Base-by-base conservation (phyloP, 2,797 vertebrate species). In the Zenarchopterus dispar region DNA sequence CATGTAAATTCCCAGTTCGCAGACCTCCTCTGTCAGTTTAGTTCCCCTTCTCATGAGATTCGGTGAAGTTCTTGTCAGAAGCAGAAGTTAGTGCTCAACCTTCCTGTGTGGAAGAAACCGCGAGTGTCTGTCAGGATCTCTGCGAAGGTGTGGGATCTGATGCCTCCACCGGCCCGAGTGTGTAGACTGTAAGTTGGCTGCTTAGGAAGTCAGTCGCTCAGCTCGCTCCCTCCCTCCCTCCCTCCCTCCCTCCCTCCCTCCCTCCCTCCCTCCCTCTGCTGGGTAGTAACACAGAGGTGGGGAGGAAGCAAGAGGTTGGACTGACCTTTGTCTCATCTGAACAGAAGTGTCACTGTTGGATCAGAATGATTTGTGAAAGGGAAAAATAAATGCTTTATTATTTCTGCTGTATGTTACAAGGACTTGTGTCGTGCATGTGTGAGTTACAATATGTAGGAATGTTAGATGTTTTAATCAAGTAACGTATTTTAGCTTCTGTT, bases 131-230 rank as follows among this genome's bases (percentile, higher is more conserved):
- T 50, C 28, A 43, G 16, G 3, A n/a, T n/a, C 10, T 60, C 8
- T 48, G 49, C 47, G 33, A 43, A 54, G 10, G 13, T 17, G 44
- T 55, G 36, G 6, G 45, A 33, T 13, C 10, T 41, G 56, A 33
- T 57, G 21, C 19, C 21, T 10, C 19, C 18, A 33, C 39, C 44
- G 47, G 18, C 6, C 52, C 22, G 17, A 60, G 23, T 45, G 26
- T 46, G 57, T 10, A 13, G 53, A 61, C 54, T 70, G 52, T 1
- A 26, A 47, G 26, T 57, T 75, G 63, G 16, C 43, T 45, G 18
- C 45, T 10, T 55, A 78, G 60, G 61, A 61, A 45, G 16, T 11
- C 2, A 17, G 54, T 61, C 67, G 65, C 58, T 24, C 49, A 22
- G 66, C 39, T 36, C 45, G 24, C 13, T 42, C 7, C 46, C 24